These are phyloP conservation scores for Elmis aenea DNA, from an alignment of 2,888 invertebrate genomes.

Conservation along the genomic window DNA sequence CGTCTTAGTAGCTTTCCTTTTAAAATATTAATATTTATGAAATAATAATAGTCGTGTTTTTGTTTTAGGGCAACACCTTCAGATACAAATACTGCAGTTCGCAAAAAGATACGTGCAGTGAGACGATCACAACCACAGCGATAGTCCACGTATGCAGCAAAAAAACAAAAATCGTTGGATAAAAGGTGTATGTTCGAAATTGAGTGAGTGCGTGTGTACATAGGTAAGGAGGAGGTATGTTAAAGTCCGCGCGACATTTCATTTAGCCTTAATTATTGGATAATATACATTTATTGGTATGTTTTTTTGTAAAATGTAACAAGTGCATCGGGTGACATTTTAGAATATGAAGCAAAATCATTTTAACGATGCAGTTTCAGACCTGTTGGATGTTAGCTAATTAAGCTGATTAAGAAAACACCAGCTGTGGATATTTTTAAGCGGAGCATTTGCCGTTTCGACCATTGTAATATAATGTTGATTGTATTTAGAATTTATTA, in stretches of 20 bases:
- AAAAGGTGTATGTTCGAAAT: too few relatives aligned
- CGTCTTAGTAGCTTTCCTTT: too few relatives aligned
- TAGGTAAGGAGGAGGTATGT: too few relatives aligned
- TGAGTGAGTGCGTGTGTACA: too few relatives aligned
- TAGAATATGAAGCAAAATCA: conserved; percentile 11
- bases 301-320: conserved; percentile 6
- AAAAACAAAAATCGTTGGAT: too few relatives aligned
- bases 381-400: conserved; percentile 21
- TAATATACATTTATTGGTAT: conserved; percentile 18
- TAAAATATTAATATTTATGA: too few relatives aligned
- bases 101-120: conserved; percentile 49
- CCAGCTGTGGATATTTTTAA: conserved; percentile 23
- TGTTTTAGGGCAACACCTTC: too few relatives aligned
- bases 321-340: conserved; percentile 8
- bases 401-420: conserved; percentile 2
- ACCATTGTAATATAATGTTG: conserved; percentile 34
- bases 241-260: conserved; percentile 18
- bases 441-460: conserved; percentile 25
- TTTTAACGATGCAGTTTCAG: conserved; percentile 13
- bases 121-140: conserved; percentile 45
- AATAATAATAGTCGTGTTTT: too few relatives aligned
- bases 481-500: conserved; percentile 29
- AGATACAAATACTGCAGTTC: too few relatives aligned
- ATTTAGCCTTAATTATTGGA: conserved; percentile 20
- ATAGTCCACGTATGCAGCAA: too few relatives aligned